Percentiles rank a stretch among this genome's conserved stretches.
Evolutionary conservation across 2,797 vertebrate species (phyloP).

Genomic region (Geotria australis): DNA sequence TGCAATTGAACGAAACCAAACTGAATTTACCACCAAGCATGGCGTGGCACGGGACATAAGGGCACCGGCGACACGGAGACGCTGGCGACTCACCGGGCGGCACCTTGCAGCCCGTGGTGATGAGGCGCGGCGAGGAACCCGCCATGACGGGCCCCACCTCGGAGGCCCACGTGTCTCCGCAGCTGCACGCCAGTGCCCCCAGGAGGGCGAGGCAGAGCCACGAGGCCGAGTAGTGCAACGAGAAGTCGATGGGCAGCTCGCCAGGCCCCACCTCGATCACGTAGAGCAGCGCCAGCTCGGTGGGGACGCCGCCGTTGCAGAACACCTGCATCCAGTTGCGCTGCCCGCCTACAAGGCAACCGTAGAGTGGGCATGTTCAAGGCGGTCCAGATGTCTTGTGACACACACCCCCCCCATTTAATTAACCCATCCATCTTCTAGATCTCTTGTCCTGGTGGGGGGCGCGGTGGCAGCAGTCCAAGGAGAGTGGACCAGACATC

Average conservation of each 20-base stretch:
- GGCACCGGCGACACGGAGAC: too few species aligned
- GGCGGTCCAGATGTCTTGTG: too few species aligned
- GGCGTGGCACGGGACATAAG: too few species aligned
- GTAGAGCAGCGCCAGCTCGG: conserved; percentile 62
- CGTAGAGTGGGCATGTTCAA: too few species aligned
- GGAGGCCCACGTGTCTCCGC: conserved; percentile 82
- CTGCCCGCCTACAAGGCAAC: conserved; percentile 33
- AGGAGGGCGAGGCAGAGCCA: conserved; percentile 83
- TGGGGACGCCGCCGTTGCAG: conserved; percentile 65
- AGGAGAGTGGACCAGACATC: too few species aligned
- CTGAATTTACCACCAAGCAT: too few species aligned
- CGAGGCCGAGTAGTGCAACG: conserved; percentile 52
- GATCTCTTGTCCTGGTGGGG: too few species aligned
- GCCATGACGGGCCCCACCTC: conserved; percentile 55
- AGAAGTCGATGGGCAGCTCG: conserved; percentile 66
- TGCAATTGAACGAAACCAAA: too few species aligned
- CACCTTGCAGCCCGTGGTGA: conserved; percentile 69
- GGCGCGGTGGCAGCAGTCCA: too few species aligned
- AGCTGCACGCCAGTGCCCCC: conserved; percentile 44
- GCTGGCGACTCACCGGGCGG: conserved; percentile 30
- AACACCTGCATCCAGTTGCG: conserved; percentile 86
- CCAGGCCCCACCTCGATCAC: conserved; percentile 85
- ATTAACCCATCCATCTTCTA: too few species aligned
- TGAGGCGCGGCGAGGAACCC: conserved; percentile 34
- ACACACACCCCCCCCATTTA: too few species aligned